A percentile compares a stretch with the other conserved stretches of the same genome.
phyloP scores from a whole-genome alignment of 2,888 invertebrate species.

The Dicranocentrus wangi region DNA sequence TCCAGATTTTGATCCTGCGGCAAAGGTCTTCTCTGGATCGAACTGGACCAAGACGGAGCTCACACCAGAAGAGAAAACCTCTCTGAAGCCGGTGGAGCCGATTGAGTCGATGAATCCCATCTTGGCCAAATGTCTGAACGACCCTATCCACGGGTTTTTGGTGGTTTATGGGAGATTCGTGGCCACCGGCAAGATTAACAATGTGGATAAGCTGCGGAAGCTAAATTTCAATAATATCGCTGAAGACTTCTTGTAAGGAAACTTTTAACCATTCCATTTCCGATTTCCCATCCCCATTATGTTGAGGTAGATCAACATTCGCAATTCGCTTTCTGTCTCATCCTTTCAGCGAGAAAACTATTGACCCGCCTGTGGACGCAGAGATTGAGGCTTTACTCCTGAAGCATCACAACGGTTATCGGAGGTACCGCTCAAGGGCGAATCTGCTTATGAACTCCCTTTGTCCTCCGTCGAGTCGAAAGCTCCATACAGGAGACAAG shows the following conservation, averaged over 20 bases:
- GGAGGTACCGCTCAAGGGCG: too few species aligned
- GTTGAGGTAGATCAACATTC: too few species aligned
- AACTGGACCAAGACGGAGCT: neutral
- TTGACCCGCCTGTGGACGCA: neutral
- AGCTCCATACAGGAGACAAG: too few species aligned
- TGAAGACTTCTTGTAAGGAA: slow-evolving; percentile 23
- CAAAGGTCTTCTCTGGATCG: neutral
- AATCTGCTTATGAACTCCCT: too few species aligned
- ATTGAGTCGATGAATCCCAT: slow-evolving; percentile 47
- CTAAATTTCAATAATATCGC: slow-evolving; percentile 31
- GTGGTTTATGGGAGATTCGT: slow-evolving; percentile 64
- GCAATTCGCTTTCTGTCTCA: too few species aligned
- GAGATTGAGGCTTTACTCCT: neutral
- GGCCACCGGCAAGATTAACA: slow-evolving; percentile 19
- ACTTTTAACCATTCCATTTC: neutral
- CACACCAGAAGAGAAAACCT: neutral
- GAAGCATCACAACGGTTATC: neutral
- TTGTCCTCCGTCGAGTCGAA: too few species aligned
- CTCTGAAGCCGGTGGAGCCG: slow-evolving; percentile 14
- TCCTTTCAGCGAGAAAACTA: neutral
- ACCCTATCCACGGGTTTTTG: slow-evolving; percentile 62
- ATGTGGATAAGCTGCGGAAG: slow-evolving; percentile 31
- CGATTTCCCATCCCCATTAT: too few species aligned
- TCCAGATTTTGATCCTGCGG: neutral
- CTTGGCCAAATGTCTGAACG: slow-evolving; percentile 37